Base-by-base conservation (phyloP, 1,140 invertebrate genomes). In the Listronotus oregonensis region DNA sequence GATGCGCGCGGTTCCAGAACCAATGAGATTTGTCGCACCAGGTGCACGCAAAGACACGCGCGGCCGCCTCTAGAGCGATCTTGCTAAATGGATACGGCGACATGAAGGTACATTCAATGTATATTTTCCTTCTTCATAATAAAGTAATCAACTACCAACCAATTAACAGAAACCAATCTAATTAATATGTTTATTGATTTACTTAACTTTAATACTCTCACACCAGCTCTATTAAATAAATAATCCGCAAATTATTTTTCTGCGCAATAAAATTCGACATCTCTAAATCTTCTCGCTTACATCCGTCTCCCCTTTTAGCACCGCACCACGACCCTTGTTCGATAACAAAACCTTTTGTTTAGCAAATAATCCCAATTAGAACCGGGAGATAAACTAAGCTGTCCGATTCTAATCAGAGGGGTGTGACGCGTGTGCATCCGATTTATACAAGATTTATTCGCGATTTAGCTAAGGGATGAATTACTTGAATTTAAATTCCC, bases 291-390 rank as follows among this genome's bases (percentile, higher is more conserved):
- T 61, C 34, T 37, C 34, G 34, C 34, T 37, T 37, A 37, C 34
- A 37, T 37, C 58, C 39, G 58, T 21, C 37, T 50, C 47, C 58
- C 58, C 43, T 61, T 61, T 61, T 61, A 52, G 47, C 58, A 47
- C 58, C 58, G 39, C 34, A 18, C 37, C 54, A 61, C 58, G 51
- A 63, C 60, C 60, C 60, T 63, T 63, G 60, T 63, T 63, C 60
- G 60, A 63, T 63, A 63, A 63, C 60, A 55, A 63, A 63, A 63
- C 60, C 60, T 63, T 63, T 63, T 63, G 60, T 63, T 63, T 63
- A 63, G 60, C 60, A 63, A 63, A 63, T 63, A 63, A 63, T 63
- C 60, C 60, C 60, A 63, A 63, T 63, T 63, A 63, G 60, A 63
- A 55, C 18, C 50, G 60, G 60, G 51, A 63, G 60, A 63, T 63